Base-by-base conservation (phyloP, 53 echinoderm and acorn worm species). In the Antedon mediterranea region DNA sequence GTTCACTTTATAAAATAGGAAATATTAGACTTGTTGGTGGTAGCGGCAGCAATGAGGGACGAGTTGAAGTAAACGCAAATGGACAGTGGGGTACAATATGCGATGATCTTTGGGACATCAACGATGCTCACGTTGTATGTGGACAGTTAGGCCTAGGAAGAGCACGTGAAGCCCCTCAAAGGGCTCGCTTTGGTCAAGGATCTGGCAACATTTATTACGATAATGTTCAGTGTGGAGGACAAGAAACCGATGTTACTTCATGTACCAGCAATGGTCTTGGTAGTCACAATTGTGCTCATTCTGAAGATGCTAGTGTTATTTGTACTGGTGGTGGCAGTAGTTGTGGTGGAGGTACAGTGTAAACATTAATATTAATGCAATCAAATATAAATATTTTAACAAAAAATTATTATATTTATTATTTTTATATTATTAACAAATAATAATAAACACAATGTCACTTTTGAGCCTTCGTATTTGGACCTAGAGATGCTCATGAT, bases 21-120 rank as follows among this genome's bases (percentile, higher is more conserved):
- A n/a, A n/a, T n/a, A 18, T 57, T 57, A 57, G 57, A 57, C 57
- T 57, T 23, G 57, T 57, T 26, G 57, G 57, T 57, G 57, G 57
- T 2, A 2, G 9, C 20, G 2, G 9, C 7, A 18, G 23, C 20
- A 57, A 18, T 57, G 57, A 71, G 26, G 87, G 87, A 0, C 80
- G 84, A 0, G 84, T 87, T 43, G 87, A 87, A 43, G 84, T 84
- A 3, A 20, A 71, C 14, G 43, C 43, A 30, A 43, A 81, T 8
- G 77, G 74, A 0, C 30, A 71, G 6, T 87, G 87, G 87, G 87
- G 87, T 41, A 83, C 87, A 14, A 42, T 87, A n/a, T 87, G 87
- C 77, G 87, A 87, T 84, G 87, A 87, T 27, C 6, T 32, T 0
- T 87, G 87, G 87, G 87, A 77, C 30, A 20, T 34, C 0, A 13